phyloP scores from a whole-genome alignment of 2,113 vertebrate genomes.

The Barnardius zonarius region DNA sequence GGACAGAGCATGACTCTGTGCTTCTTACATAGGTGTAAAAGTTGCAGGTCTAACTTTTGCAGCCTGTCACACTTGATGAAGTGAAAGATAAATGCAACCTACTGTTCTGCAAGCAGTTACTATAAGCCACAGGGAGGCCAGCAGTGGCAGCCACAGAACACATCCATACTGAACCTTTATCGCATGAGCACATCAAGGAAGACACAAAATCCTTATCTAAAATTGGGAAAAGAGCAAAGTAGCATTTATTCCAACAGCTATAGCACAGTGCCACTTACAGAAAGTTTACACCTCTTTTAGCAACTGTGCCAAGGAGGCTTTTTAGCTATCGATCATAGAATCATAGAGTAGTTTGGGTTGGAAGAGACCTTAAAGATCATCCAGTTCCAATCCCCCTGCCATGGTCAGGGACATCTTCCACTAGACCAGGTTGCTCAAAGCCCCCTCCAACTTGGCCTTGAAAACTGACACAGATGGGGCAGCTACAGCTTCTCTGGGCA shows the following conservation, averaged over 20 bases:
- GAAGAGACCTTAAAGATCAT: background rate
- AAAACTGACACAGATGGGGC: background rate
- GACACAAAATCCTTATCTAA: background rate
- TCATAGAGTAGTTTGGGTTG: background rate
- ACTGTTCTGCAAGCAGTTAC: background rate
- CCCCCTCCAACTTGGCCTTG: background rate
- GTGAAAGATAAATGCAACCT: background rate
- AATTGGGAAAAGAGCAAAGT: background rate
- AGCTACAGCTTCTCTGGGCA: background rate
- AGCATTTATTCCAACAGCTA: background rate
- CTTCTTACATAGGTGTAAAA: background rate
- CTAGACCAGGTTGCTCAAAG: background rate
- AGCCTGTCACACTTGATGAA: background rate
- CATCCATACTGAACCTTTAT: background rate
- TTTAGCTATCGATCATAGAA: background rate
- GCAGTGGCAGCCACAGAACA: background rate
- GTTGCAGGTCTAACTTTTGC: background rate
- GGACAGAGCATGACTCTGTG: background rate
- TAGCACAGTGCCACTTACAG: background rate
- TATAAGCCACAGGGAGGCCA: background rate
- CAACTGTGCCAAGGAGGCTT: background rate
- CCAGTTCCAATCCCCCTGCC: background rate
- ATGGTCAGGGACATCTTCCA: background rate
- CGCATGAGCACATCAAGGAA: background rate
- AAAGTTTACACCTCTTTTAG: slow-evolving; percentile 2